Base-by-base conservation (phyloP, 1,140 invertebrate genomes). In the Magallana ariakensis region DNA sequence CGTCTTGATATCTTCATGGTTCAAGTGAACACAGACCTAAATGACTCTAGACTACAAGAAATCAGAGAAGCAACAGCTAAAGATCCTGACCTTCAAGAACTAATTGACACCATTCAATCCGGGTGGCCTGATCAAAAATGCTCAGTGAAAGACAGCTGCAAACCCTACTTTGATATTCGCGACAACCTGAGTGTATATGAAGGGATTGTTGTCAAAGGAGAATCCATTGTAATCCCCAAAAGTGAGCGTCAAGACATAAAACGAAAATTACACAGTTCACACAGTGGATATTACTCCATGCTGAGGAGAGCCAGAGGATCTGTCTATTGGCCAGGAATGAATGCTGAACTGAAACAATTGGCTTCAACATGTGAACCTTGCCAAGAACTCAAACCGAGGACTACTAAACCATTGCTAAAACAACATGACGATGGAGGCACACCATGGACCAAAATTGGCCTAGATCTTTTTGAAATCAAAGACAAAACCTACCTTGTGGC, bases 181-280 rank as follows among this genome's bases (percentile, higher is more conserved):
- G 87, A 92, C 70, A 87, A 91, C 57, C 57, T 94, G 1, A 86
- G 60, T 87, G 55, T 87, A 81, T 55, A 90, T 84, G 88, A 93
- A 75, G 92, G 88, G 2, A 84, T 94, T 3, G 57, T 94, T 16
- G 90, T 94, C 80, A 87, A 89, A 66, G 91, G 90, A 84, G 84
- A 92, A 83, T 89, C 90, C 80, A 88, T 94, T 16, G 80, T 94
- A 10, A 91, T 95, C 83, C 92, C 93, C 13, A 87, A 54, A 70
- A 26, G 62, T 16, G 70, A 92, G 46, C 87, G 92, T 86, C 6
- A 46, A 6, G 87, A 94, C n/a, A 93, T 94, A 70, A 87, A 94
- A 62, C 85, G 89, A 19, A 16, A 86, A 22, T 80, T 94, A n/a
- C 94, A 94, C 88, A 84, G 87, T 83, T 83, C 89, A 66, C 94